Evolutionary conservation across 2,797 vertebrate genomes (phyloP).

Genomic region (Mus spretus): DNA sequence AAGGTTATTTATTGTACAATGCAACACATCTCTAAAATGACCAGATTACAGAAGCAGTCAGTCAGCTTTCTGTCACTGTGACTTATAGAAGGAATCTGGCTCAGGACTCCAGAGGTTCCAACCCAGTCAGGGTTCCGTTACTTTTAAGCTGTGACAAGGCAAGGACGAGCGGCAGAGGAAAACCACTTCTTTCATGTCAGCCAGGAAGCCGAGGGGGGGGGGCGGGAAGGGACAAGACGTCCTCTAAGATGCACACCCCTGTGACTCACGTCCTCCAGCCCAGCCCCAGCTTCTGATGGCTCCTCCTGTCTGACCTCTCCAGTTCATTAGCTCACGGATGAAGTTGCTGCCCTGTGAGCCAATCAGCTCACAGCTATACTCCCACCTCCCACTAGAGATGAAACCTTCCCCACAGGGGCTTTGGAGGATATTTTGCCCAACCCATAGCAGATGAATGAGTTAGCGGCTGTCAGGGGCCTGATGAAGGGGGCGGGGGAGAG

Average conservation of each 20-base stretch:
- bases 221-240: background rate
- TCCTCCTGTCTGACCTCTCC: background rate
- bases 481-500: background rate
- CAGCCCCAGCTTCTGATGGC: background rate
- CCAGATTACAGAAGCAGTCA: background rate
- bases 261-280: background rate
- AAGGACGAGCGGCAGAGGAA: background rate
- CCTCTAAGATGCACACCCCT: background rate
- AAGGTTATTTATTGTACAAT: background rate
- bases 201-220: background rate
- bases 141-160: background rate
- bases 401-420: background rate
- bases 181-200: background rate
- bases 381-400: background rate
- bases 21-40: background rate
- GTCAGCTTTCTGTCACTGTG: background rate
- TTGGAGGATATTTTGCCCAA: background rate
- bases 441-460: background rate
- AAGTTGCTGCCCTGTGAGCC: no score
- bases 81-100: background rate
- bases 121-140: background rate
- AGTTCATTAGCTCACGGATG: background rate
- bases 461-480: background rate
- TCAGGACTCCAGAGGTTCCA: background rate
- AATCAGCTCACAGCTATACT: background rate